phyloP scores from a whole-genome alignment of 2,797 vertebrate species.

The Peromyscus attwateri region DNA sequence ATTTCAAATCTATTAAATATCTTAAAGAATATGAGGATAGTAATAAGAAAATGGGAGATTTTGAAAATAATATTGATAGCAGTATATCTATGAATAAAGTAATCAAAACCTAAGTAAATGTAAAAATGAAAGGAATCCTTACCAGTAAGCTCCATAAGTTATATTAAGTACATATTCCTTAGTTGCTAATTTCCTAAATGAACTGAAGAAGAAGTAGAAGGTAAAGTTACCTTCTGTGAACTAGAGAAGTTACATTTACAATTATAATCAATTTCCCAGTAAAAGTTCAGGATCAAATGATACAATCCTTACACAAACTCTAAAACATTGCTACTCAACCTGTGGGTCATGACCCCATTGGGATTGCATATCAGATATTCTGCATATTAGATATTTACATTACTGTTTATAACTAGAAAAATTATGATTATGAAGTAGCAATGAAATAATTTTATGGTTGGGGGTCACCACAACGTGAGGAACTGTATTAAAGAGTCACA shows the following conservation, averaged over 20 bases:
- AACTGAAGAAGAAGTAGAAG: neutral
- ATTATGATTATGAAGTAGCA: neutral
- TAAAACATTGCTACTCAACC: neutral
- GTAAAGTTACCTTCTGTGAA: neutral
- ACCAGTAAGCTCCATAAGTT: neutral
- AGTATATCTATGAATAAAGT: neutral
- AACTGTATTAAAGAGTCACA: neutral
- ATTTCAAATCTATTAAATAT: slow-evolving; percentile 16
- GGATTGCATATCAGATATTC: neutral
- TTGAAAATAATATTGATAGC: neutral
- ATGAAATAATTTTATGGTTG: neutral
- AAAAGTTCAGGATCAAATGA: neutral
- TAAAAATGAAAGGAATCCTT: neutral
- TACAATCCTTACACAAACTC: neutral
- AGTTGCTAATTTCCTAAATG: neutral
- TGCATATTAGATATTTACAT: neutral
- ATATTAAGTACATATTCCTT: neutral
- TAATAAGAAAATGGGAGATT: neutral
- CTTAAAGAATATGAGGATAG: neutral
- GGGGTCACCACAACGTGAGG: neutral
- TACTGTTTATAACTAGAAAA: neutral
- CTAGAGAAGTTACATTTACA: neutral
- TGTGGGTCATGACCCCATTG: neutral
- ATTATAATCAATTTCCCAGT: neutral
- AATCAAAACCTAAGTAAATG: neutral